Percentiles rank a stretch among this genome's conserved stretches.
Evolutionary conservation across 2,113 vertebrate species (phyloP).

Genomic region (Hyaena hyaena): DNA sequence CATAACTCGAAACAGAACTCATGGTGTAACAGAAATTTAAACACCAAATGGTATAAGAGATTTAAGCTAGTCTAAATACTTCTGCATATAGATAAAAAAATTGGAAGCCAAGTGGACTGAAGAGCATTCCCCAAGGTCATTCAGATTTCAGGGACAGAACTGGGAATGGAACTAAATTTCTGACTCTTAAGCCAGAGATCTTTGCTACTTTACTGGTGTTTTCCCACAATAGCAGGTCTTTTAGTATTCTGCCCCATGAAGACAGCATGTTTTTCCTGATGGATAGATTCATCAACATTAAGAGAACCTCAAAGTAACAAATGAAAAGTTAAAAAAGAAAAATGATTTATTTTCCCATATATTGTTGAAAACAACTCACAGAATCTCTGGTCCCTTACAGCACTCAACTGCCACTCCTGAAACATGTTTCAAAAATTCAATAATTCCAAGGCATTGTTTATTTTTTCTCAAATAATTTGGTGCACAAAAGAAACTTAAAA

Average conservation of each 20-base stretch:
- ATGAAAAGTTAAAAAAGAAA: constrained; percentile 57
- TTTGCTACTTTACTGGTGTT: not conserved
- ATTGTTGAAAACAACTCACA: constrained; percentile 9
- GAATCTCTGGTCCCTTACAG: not conserved
- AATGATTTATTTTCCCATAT: not conserved
- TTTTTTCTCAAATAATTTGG: constrained; percentile 63
- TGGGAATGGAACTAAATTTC: not conserved
- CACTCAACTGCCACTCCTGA: not conserved
- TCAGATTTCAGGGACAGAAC: not conserved
- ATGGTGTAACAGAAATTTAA: not conserved
- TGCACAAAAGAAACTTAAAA: constrained; percentile 48
- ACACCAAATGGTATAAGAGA: not conserved
- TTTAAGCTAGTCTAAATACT: not conserved
- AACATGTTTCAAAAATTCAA: constrained; percentile 56
- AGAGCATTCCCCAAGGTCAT: not conserved
- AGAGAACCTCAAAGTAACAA: constrained; percentile 12
- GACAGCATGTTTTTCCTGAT: not conserved
- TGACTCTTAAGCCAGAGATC: not conserved
- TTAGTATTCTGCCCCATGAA: not conserved
- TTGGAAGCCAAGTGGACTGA: not conserved
- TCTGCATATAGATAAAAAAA: not conserved
- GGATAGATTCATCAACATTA: not conserved
- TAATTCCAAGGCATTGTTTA: constrained; percentile 37
- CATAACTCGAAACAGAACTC: not conserved
- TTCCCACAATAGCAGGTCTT: not conserved